Base-by-base conservation (phyloP, 2,888 invertebrate species). In the Xanthia togata region DNA sequence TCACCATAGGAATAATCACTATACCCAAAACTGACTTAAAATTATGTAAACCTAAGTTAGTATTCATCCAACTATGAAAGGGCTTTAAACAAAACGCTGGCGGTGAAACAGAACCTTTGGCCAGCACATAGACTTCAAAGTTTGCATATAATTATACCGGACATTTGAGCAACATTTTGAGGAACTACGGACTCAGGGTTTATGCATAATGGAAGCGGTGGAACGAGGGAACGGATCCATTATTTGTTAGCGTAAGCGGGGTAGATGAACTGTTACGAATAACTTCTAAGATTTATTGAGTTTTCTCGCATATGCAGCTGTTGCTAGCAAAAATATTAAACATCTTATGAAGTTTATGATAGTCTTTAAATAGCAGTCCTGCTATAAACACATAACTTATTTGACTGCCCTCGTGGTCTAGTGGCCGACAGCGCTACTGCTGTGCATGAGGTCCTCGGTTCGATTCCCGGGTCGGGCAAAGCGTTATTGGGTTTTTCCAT, bases 101-200 rank as follows among this genome's bases (percentile, higher is more conserved):
- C 17, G 75, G 75, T 78, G 20, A 63, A 31, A 68, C 69, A 75
- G 69, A 77, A 78, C 82, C 83, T 86, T 77, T 73, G 78, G 75
- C 74, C 68, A 72, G 84, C 57, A 78, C 71, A 73, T 71, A 85
- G 62, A 81, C 83, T 78, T 78, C 79, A 81, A 88, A 90, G 81
- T 89, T 89, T 85, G 84, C 83, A 86, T 88, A 79, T 87, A 86
- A 90, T 90, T 89, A 85, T 73, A 11, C 65, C 31, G 85, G 84
- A 84, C 83, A 84, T 78, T 86, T 73, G 3, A 85, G 82, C 71
- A 71, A 79, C 80, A 73, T 86, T 84, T 86, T 76, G 72, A 82
- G 72, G 38, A 65, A 73, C 73, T 73, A 44, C 57, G 35, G 73
- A 71, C 74, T 83, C 78, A 76, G 41, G 23, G 64, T 38, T 68